Evolutionary conservation across 2,113 vertebrate genomes (phyloP).

Genomic region (Lophotis ruficrista): DNA sequence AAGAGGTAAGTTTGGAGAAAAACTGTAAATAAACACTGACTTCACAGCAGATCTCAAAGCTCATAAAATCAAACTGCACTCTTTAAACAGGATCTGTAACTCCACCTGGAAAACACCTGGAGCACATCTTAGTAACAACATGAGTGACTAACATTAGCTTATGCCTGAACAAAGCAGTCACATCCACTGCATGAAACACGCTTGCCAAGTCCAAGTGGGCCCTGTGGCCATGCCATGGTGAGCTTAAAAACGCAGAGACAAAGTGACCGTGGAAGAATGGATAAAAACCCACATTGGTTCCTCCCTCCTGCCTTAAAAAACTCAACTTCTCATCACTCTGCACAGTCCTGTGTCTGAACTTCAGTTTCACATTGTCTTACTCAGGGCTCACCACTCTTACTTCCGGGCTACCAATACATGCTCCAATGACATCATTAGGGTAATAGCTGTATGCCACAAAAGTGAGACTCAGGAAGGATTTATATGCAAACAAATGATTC

Average conservation of each 20-base stretch:
- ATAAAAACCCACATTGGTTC: neutral
- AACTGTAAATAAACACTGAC: neutral
- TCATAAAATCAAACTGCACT: neutral
- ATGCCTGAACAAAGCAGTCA: neutral
- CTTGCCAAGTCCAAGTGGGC: neutral
- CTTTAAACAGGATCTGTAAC: neutral
- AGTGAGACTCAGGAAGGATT: neutral
- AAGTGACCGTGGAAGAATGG: neutral
- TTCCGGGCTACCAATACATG: neutral
- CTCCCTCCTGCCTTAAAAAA: neutral
- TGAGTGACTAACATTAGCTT: neutral
- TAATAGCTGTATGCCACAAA: neutral
- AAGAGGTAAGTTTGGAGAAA: neutral
- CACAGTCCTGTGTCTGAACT: neutral
- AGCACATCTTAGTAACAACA: neutral
- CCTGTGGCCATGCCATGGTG: neutral
- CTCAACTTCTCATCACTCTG: neutral
- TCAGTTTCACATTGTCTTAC: neutral
- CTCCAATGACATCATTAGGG: neutral
- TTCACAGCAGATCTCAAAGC: neutral
- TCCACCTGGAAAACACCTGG: neutral
- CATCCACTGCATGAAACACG: fast-evolving
- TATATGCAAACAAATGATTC: neutral
- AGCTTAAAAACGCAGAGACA: neutral
- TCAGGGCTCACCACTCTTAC: neutral